These are phyloP conservation scores for Tauraco erythrolophus DNA, from an alignment of 2,113 vertebrate species.

Conservation along the genomic window DNA sequence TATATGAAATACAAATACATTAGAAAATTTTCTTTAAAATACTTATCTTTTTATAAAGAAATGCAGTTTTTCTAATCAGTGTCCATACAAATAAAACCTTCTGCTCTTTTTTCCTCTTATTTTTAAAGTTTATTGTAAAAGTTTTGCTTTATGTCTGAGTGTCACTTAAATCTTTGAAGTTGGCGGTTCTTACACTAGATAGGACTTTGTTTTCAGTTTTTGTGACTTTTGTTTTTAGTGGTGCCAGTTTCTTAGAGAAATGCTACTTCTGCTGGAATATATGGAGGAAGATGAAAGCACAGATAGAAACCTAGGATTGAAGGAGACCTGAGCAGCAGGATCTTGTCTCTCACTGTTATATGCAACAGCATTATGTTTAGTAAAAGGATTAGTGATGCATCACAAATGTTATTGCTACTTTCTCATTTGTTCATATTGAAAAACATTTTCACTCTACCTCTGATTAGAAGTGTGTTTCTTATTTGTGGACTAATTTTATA, in stretches of 20 bases:
- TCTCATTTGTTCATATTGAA: background rate
- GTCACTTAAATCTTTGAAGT: background rate
- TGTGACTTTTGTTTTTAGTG: background rate
- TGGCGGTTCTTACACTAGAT: background rate
- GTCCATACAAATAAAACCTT: background rate
- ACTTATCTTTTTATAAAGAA: background rate
- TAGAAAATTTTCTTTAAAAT: background rate
- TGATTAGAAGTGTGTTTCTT: background rate
- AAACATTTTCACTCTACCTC: background rate
- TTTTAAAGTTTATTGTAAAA: background rate
- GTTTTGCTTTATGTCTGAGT: background rate
- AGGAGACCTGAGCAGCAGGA: background rate
- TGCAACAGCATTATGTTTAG: background rate
- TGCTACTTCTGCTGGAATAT: background rate
- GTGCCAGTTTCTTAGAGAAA: background rate
- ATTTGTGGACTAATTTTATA: background rate
- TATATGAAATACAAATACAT: background rate
- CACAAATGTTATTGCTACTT: background rate
- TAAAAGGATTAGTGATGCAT: background rate
- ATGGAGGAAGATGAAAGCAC: background rate
- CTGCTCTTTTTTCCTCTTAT: background rate
- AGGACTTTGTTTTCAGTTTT: background rate
- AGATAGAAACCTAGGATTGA: background rate
- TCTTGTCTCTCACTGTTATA: background rate
- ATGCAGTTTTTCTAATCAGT: background rate